Evolutionary conservation across 2,797 vertebrate species (phyloP).

Genomic region (Lateolabrax maculatus): DNA sequence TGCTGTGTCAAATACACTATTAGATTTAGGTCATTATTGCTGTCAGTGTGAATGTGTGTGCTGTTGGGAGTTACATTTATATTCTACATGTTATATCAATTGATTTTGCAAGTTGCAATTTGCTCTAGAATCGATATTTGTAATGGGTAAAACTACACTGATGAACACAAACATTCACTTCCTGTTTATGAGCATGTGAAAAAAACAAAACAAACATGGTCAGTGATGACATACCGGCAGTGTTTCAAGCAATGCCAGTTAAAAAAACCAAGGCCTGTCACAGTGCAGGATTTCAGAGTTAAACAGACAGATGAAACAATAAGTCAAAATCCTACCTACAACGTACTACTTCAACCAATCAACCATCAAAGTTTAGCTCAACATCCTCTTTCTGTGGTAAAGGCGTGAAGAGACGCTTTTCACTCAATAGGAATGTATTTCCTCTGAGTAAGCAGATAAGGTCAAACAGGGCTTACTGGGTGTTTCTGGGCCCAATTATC

Average conservation of each 20-base stretch:
- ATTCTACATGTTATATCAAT: neutral
- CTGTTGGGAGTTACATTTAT: neutral
- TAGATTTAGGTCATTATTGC: neutral
- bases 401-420: neutral
- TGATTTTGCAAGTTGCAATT: neutral
- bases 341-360: neutral
- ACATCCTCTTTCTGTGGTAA: neutral
- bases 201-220: constrained; percentile 15
- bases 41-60: neutral
- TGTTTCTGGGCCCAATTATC: neutral
- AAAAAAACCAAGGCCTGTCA: neutral
- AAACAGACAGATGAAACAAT: too few species aligned
- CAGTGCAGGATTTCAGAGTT: neutral
- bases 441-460: constrained; percentile 24
- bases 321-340: neutral
- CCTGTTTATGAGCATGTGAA: constrained; percentile 33
- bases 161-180: constrained; percentile 35
- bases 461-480: neutral
- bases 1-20: constrained; percentile 1
- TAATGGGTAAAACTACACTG: neutral
- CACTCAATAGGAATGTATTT: constrained; percentile 24
- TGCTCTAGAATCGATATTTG: too few species aligned
- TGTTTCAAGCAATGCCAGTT: neutral
- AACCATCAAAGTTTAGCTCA: too few species aligned
- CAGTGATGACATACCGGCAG: neutral